These are phyloP conservation scores for Pocota personata DNA, from an alignment of 2,888 invertebrate species.

Conservation along the genomic window DNA sequence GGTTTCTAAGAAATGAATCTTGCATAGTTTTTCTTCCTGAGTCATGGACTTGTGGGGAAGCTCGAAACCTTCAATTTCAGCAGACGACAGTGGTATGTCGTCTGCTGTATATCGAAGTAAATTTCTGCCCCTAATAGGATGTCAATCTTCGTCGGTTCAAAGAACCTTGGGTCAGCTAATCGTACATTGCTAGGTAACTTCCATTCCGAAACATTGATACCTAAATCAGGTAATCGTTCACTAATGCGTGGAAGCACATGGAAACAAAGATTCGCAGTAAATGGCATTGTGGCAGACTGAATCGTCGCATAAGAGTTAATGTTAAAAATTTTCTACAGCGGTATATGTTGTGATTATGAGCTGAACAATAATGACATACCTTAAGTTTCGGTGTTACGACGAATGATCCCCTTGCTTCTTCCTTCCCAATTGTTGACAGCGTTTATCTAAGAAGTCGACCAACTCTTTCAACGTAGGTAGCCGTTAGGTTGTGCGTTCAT, in stretches of 20 bases:
- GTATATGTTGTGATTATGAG: too few species aligned
- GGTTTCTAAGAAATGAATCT: not conserved
- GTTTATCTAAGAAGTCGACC: too few species aligned
- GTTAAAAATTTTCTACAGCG: too few species aligned
- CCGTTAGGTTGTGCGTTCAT: too few species aligned
- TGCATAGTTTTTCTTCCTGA: conserved; percentile 2
- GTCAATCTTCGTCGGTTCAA: not conserved
- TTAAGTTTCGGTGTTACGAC: too few species aligned
- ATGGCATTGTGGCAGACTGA: too few species aligned
- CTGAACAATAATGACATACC: too few species aligned
- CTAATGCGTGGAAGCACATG: conserved; percentile 20
- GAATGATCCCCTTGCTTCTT: too few species aligned
- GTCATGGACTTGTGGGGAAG: not conserved
- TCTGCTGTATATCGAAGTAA: not conserved
- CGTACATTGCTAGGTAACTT: not conserved
- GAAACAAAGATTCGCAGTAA: conserved; percentile 5
- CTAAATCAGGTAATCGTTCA: conserved; percentile 2
- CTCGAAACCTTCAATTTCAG: conserved; percentile 1
- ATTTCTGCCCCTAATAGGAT: conserved; percentile 18
- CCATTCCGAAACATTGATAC: not conserved
- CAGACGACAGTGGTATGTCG: not conserved
- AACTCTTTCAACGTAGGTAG: too few species aligned
- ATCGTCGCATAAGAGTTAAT: too few species aligned
- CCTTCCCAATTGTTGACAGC: too few species aligned
- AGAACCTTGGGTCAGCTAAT: conserved; percentile 5